Conservation (phyloP, 2,113 vertebrate genomes). For the Acrocephalus arundinaceus region DNA sequence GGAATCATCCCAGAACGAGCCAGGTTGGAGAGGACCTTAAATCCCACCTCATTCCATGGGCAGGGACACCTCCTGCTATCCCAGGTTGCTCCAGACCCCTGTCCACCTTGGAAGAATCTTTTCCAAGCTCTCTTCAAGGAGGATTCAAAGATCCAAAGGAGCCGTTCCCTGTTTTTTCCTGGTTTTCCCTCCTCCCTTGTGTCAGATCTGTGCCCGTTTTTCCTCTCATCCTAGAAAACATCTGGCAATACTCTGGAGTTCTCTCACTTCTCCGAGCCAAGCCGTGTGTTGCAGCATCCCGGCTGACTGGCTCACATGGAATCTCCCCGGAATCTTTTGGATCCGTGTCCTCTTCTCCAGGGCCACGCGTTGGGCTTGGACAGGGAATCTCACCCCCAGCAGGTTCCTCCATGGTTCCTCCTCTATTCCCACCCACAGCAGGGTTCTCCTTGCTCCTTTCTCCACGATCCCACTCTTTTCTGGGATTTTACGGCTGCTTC, state of each 20-base stretch:
- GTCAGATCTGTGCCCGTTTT: neutral
- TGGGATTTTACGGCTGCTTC: neutral
- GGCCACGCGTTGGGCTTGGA: neutral
- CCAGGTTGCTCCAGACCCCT: neutral
- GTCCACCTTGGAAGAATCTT: neutral
- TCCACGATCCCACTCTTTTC: neutral
- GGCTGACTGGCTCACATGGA: neutral
- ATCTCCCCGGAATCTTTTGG: neutral
- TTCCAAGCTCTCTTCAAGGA: neutral
- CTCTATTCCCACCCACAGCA: neutral
- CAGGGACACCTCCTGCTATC: neutral
- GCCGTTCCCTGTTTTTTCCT: neutral
- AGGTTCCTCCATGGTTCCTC: neutral
- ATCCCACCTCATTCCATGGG: neutral
- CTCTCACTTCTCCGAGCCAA: neutral
- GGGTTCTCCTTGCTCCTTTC: neutral
- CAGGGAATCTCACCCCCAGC: neutral
- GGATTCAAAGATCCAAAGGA: neutral
- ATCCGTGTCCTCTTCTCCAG: neutral
- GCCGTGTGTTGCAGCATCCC: too few relatives aligned
- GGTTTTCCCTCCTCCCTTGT: neutral
- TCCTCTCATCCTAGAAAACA: neutral
- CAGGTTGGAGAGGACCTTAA: neutral
- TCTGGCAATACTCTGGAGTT: neutral
- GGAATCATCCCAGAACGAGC: neutral